Base-by-base conservation (phyloP, 2,113 vertebrate genomes). In the Ornithorhynchus anatinus region DNA sequence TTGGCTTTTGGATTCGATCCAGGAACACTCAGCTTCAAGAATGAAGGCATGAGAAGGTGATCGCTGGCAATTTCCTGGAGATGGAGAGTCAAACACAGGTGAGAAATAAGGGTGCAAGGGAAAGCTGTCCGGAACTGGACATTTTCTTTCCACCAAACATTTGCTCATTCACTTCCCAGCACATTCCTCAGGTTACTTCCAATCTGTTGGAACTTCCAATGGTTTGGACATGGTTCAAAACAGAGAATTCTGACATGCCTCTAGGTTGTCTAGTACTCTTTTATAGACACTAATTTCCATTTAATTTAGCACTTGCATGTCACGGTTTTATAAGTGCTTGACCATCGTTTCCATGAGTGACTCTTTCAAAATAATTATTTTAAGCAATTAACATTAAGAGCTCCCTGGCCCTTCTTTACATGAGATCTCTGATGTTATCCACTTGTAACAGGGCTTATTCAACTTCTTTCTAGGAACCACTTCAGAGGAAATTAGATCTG, bases 301-400 rank as follows among this genome's bases (percentile, higher is more conserved):
- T 84, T 77, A 68, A 61, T 79, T 72, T 63, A 53, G 67, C 63
- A 68, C 64, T 63, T 59, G 69, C 63, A 10, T 72, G 57, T 67
- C 72, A 64, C 60, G 61, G 42, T 66, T 77, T 48, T 48, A 64
- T 72, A 59, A 70, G 47, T 33, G 44, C 67, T 38, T 5, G 37
- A 65, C 59, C 66, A 42, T 54, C 40, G 67, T 69, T 77, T 87
- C 81, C 79, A 79, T 67, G 39, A 38, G 22, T 58, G 53, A 37
- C 75, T 53, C 59, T 77, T 85, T 80, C 75, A 70, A 79, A 85
- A 43, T 8, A 72, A 48, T 59, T 38, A 22, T 81, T 79, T 68
- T 59, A 80, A 77, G 54, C 60, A 11, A 7, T 64, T 57, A 75
- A 36, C 32, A 13, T 43, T 15, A 37, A 42, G 53, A 60, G 15